Evolutionary conservation across 2,113 vertebrate species (phyloP).

Genomic region (Colius striatus): DNA sequence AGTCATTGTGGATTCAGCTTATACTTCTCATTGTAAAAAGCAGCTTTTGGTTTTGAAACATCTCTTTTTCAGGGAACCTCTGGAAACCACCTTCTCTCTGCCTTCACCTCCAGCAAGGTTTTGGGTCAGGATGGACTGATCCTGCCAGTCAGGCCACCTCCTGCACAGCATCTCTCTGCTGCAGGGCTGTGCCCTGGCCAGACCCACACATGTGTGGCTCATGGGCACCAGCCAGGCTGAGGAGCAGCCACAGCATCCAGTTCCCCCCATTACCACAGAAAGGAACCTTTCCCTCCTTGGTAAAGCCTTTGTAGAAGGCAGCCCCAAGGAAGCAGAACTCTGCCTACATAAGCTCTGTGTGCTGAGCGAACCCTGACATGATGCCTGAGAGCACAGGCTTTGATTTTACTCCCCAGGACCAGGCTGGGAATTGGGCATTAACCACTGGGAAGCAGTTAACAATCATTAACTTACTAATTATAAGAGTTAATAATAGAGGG

Average conservation of each 20-base stretch:
- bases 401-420: not conserved
- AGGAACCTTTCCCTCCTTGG: not conserved
- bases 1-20: conserved; percentile 11
- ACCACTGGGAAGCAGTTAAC: not conserved
- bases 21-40: not conserved
- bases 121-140: not conserved
- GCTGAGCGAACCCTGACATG: not conserved
- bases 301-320: not conserved
- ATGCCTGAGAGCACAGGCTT: fast-evolving
- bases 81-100: not conserved
- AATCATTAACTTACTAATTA: too few relatives aligned
- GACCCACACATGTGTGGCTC: fast-evolving
- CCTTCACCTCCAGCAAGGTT: fast-evolving
- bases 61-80: not conserved
- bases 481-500: not conserved
- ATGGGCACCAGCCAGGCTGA: not conserved
- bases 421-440: not conserved
- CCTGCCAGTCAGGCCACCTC: not conserved
- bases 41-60: not conserved
- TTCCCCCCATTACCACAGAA: not conserved
- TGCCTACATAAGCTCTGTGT: not conserved
- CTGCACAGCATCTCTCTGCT: not conserved
- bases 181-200: not conserved
- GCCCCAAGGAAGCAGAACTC: not conserved
- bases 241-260: not conserved